Base-by-base conservation (phyloP, 2,888 invertebrate species). In the Hyposoter didymator region DNA sequence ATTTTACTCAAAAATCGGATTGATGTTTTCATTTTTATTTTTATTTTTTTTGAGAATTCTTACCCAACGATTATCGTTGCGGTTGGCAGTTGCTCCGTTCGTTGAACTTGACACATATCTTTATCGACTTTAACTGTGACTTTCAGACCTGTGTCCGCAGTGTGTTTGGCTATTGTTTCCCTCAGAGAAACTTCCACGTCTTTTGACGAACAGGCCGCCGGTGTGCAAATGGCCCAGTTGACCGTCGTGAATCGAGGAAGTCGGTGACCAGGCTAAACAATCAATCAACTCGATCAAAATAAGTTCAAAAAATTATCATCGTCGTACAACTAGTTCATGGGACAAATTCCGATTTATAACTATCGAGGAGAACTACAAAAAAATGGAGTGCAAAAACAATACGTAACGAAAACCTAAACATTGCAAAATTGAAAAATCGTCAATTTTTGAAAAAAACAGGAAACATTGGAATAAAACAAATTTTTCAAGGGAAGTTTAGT, bases 211-310 rank as follows among this genome's bases (percentile, higher is more conserved):
- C 96, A 97, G 0, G 95, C 94, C 4, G 95, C 94, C 1, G 96
- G 96, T n/a, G 96, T 95, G 90, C 96, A 97, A 17, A 96, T 91
- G 2, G 95, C 96, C 96, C 96, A 96, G 88, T 96, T 96, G 72
- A 96, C 94, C 19, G 95, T 95, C 4, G 96, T 95, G 89, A 95
- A 96, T 86, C 96, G 94, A 0, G 96, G 96, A 8, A 96, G 96
- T 85, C 96, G 94, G 92, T 97, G 96, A 7, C 96, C 96, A 66
- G 96, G 96, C 96, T 97, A 90, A 74, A 94, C 55, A 12, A 39
- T 47, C 22, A 43, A 78, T 66, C 4, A 47, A 45, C 47, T 55
- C 52, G 14, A 39, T 59, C 0, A 45, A 62, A 79, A 47, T 22
- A n/a, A 0, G n/a, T 4, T 22, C 6, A 22, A 52, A 52, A 52